These are phyloP conservation scores for Oxyteleia sp. DNA, from an alignment of 2,888 invertebrate genomes.

Conservation along the genomic window DNA sequence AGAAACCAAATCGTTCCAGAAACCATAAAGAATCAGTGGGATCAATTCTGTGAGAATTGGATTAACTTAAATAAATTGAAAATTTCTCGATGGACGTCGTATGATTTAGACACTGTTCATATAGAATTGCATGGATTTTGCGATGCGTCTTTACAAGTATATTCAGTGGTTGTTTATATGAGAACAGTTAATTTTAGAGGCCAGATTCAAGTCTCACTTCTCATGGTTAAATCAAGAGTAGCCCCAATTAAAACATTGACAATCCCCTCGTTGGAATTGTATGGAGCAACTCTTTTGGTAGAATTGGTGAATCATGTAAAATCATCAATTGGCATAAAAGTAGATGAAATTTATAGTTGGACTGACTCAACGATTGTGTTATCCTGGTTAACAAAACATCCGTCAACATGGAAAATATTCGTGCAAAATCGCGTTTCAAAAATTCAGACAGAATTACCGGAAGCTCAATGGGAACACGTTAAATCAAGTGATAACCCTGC, in stretches of 20 bases:
- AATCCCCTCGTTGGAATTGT: background rate
- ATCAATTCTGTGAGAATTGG: background rate
- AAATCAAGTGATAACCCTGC: background rate
- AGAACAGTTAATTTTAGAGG: background rate
- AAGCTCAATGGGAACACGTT: background rate
- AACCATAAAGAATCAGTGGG: too few species aligned
- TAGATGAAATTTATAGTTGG: constrained; percentile 7
- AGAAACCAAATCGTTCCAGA: background rate
- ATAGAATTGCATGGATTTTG: constrained; percentile 5
- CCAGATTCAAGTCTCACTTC: background rate
- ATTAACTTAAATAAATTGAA: background rate
- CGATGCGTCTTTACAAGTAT: background rate
- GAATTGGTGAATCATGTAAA: too few species aligned
- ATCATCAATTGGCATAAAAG: background rate
- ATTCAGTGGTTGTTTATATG: constrained; percentile 1
- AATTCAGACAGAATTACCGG: background rate
- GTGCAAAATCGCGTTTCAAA: background rate
- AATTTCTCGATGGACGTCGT: background rate
- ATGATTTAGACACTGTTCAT: background rate
- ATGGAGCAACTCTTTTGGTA: background rate
- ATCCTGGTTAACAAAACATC: constrained; percentile 17
- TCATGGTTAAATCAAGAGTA: background rate
- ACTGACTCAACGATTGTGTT: constrained; percentile 9
- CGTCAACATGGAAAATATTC: background rate
- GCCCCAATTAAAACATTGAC: background rate